Evolutionary conservation across 2,888 invertebrate genomes (phyloP).

Genomic region (Tiliacea aurago): DNA sequence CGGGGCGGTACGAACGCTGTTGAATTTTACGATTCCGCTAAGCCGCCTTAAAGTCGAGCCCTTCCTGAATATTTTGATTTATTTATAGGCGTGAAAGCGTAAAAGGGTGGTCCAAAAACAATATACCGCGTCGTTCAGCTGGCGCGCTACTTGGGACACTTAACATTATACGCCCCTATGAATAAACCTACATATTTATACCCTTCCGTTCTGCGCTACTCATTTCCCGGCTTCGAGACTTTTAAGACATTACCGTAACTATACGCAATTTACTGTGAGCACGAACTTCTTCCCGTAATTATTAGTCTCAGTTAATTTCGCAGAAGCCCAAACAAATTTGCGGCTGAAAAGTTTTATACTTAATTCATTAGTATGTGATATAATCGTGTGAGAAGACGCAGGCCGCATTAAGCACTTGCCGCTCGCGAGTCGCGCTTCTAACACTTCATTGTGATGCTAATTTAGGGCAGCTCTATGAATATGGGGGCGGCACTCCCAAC

Average conservation of each 20-base stretch:
- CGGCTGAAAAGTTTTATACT: slow-evolving; percentile 83
- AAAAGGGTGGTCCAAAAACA: slow-evolving; percentile 89
- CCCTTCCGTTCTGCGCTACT: slow-evolving; percentile 61
- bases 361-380: slow-evolving; percentile 87
- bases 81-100: slow-evolving; percentile 89
- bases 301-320: slow-evolving; percentile 73
- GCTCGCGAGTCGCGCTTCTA: slow-evolving; percentile 83
- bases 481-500: slow-evolving; percentile 84
- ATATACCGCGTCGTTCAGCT: slow-evolving; percentile 85
- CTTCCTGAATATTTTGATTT: slow-evolving; percentile 91
- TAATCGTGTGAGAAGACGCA: slow-evolving; percentile 85
- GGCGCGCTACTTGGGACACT: slow-evolving; percentile 77
- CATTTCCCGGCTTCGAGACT: slow-evolving; percentile 53
- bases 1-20: slow-evolving; percentile 86
- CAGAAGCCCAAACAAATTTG: slow-evolving; percentile 82
- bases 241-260: slow-evolving; percentile 60
- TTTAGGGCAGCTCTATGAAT: slow-evolving; percentile 89
- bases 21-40: slow-evolving; percentile 91
- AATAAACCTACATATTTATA: slow-evolving; percentile 74
- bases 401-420: slow-evolving; percentile 86
- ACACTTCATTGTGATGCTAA: slow-evolving; percentile 90
- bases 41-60: slow-evolving; percentile 90
- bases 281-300: slow-evolving; percentile 69
- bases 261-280: slow-evolving; percentile 44
- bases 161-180: slow-evolving; percentile 81